Evolutionary conservation across 2,888 invertebrate genomes (phyloP).

Genomic region (Drosophila fungiperda): DNA sequence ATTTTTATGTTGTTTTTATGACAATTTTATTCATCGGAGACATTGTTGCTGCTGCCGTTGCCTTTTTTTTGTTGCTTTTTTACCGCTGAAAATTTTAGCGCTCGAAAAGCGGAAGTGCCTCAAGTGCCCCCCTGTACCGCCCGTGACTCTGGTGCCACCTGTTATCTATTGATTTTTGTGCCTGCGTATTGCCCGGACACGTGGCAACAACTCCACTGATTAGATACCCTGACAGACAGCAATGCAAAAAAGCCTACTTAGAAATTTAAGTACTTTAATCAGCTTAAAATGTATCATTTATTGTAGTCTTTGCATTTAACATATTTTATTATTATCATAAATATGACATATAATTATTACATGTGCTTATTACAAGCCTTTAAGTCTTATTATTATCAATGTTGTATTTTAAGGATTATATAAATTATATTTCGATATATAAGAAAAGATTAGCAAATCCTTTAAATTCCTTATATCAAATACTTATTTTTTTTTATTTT

Average conservation of each 20-base stretch:
- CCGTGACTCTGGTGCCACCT: slow-evolving; percentile 71
- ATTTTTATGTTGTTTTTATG: slow-evolving; percentile 76
- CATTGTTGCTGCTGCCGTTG: slow-evolving; percentile 25
- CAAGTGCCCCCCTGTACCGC: slow-evolving; percentile 68
- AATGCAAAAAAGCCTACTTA: not conserved
- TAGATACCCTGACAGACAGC: slow-evolving; percentile 32
- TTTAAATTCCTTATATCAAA: not conserved
- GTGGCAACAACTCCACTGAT: not conserved
- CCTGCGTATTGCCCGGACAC: slow-evolving; percentile 53
- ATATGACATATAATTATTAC: not conserved
- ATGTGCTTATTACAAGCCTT: too few relatives aligned
- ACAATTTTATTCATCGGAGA: slow-evolving; percentile 69
- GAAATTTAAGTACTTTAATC: not conserved
- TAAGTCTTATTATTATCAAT: too few relatives aligned
- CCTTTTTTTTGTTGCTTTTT: slow-evolving; percentile 28
- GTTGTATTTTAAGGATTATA: not conserved
- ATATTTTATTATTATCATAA: not conserved
- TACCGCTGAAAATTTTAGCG: slow-evolving; percentile 38
- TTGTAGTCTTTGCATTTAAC: not conserved
- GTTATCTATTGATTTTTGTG: slow-evolving; percentile 79
- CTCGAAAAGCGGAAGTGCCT: slow-evolving; percentile 33
- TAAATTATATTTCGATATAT: not conserved
- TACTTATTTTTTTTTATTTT: not conserved
- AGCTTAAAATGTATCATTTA: not conserved
- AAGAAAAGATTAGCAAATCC: too few relatives aligned